Conservation (phyloP, 30 jellyfish, hydroid and myxozoan genomes). For the Nemopilema nomurai region DNA sequence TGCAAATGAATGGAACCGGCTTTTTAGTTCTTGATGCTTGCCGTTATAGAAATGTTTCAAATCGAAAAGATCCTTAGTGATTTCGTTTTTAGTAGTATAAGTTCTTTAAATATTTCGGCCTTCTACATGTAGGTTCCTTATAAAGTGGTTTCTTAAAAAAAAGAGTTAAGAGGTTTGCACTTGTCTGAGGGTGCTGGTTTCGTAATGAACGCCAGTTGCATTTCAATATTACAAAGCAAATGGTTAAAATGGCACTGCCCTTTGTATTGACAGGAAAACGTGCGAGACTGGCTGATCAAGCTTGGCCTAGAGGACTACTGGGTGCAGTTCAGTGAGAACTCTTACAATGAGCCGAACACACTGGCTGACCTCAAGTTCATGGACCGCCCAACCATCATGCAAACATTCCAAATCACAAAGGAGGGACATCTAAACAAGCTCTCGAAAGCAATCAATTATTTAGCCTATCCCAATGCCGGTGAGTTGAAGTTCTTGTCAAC, state of each 20-base stretch:
- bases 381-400: constrained; percentile 77
- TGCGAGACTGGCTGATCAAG: constrained; percentile 85
- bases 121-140: too few relatives aligned
- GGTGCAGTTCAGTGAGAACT: constrained; percentile 76
- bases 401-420: constrained; percentile 74
- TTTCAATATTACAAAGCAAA: neutral
- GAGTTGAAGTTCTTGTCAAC: neutral
- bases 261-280: constrained; percentile 74
- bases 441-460: constrained; percentile 72
- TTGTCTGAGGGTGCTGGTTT: too few relatives aligned
- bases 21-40: too few relatives aligned
- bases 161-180: too few relatives aligned
- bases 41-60: too few relatives aligned
- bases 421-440: constrained; percentile 86
- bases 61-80: too few relatives aligned
- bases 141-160: too few relatives aligned
- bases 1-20: too few relatives aligned
- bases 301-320: constrained; percentile 91
- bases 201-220: too few relatives aligned
- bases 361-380: constrained; percentile 92
- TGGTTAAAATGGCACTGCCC: neutral
- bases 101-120: too few relatives aligned
- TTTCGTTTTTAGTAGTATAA: too few relatives aligned
- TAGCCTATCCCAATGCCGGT: constrained; percentile 95
- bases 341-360: constrained; percentile 93